Evolutionary conservation across 2,888 invertebrate species (phyloP).

Genomic region (Caenorhabditis zanzibari): DNA sequence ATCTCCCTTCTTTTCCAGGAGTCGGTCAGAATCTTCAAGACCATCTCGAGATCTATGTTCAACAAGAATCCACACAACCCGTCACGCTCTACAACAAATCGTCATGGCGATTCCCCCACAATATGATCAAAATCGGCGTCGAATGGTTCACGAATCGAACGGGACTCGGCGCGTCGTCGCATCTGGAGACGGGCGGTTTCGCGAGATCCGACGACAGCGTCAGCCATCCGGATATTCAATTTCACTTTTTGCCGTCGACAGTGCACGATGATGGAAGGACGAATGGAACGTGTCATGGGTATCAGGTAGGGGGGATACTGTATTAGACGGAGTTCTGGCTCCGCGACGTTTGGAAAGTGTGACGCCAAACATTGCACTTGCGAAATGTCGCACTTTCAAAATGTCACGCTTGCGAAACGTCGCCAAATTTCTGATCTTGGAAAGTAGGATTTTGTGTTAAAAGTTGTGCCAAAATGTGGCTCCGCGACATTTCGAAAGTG

Average conservation of each 20-base stretch:
- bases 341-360: no score
- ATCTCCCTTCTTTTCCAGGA: conserved; percentile 86
- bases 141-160: conserved; percentile 70
- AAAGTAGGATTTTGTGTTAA: no score
- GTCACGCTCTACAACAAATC: conserved; percentile 85
- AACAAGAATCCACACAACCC: conserved; percentile 83
- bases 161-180: conserved; percentile 85
- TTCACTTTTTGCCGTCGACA: conserved; percentile 85
- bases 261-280: conserved; percentile 85
- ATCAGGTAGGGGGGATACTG: conserved; percentile 80
- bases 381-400: no score
- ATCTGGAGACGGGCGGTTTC: conserved; percentile 85
- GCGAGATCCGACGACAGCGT: conserved; percentile 83
- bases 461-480: no score
- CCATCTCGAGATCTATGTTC: conserved; percentile 76
- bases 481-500: no score
- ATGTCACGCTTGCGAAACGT: no score
- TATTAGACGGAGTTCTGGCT: background rate
- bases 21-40: conserved; percentile 89
- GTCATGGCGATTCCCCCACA: conserved; percentile 85
- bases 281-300: conserved; percentile 85
- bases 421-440: no score
- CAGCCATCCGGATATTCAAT: conserved; percentile 85
- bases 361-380: no score
- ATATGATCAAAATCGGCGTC: conserved; percentile 85